These are phyloP conservation scores for Atethmia centrago DNA, from an alignment of 2,888 invertebrate species.

Conservation along the genomic window DNA sequence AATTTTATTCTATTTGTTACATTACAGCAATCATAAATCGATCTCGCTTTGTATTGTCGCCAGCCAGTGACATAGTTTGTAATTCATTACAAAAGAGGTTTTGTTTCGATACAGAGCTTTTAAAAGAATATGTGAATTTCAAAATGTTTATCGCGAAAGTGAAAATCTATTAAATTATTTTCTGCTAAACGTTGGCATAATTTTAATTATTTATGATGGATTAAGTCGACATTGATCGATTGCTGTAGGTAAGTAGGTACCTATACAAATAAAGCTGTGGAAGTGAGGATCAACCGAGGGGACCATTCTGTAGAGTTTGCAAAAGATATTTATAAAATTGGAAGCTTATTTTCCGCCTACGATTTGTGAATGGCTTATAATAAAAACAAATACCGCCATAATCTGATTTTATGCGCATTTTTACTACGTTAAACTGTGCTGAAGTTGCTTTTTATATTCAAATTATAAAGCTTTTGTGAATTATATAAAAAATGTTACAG, in stretches of 20 bases:
- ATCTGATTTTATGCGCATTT: conserved; percentile 48
- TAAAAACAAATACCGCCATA: conserved; percentile 52
- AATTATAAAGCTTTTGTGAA: conserved; percentile 12
- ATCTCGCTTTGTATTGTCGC: conserved; percentile 13
- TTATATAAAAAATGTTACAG: conserved; percentile 28
- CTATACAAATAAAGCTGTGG: conserved; percentile 25
- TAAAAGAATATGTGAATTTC: not conserved
- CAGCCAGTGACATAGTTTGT: conserved; percentile 31
- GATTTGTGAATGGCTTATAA: conserved; percentile 49
- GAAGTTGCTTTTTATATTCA: conserved; percentile 42
- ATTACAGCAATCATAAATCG: conserved; percentile 17
- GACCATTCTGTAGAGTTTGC: conserved; percentile 33
- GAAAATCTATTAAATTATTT: conserved; percentile 7
- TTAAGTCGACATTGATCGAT: conserved; percentile 51
- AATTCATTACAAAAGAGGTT: conserved; percentile 42
- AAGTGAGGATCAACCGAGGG: conserved; percentile 29
- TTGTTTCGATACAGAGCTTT: conserved; percentile 8
- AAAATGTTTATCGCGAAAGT: not conserved
- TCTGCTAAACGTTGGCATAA: conserved; percentile 7
- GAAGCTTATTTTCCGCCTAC: conserved; percentile 38
- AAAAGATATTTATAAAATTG: conserved; percentile 47
- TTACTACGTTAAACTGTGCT: conserved; percentile 28
- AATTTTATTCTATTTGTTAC: conserved; percentile 11
- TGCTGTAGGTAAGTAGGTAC: not conserved
- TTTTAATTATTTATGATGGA: conserved; percentile 47